These are phyloP conservation scores for Nesometra sesokonis DNA, from an alignment of 35 echinoderm and acorn worm genomes.

Conservation along the genomic window DNA sequence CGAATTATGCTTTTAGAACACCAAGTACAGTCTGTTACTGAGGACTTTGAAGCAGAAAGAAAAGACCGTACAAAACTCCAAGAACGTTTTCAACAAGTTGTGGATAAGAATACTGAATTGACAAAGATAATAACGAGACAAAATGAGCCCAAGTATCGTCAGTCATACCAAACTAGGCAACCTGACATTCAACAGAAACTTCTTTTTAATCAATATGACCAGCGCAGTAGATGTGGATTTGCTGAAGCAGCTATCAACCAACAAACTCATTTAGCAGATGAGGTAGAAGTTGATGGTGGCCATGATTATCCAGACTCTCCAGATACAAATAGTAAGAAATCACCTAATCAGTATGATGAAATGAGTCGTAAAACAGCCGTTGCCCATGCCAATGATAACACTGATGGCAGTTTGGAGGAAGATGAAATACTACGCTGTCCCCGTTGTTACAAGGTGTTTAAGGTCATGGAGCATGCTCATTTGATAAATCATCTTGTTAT, in stretches of 20 bases:
- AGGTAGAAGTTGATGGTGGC: background rate
- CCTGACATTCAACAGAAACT: background rate
- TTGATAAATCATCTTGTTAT: background rate
- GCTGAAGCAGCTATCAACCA: background rate
- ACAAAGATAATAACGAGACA: background rate
- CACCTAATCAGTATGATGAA: too few species aligned
- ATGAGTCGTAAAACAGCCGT: background rate
- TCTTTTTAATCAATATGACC: background rate
- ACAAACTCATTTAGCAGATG: background rate
- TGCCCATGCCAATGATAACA: background rate
- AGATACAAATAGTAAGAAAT: too few species aligned
- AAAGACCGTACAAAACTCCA: background rate
- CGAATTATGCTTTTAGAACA: background rate
- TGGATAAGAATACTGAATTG: background rate
- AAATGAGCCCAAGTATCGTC: background rate
- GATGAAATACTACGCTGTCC: background rate
- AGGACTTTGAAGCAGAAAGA: background rate
- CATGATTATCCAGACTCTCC: background rate
- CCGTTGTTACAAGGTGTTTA: background rate
- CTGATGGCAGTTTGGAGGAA: background rate
- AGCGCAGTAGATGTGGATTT: background rate
- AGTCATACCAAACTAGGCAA: background rate
- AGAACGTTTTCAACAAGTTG: background rate
- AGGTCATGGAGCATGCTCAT: background rate
- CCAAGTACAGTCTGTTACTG: background rate